phyloP scores from a whole-genome alignment of 2,888 invertebrate species.

The Hypolimnas misippus region DNA sequence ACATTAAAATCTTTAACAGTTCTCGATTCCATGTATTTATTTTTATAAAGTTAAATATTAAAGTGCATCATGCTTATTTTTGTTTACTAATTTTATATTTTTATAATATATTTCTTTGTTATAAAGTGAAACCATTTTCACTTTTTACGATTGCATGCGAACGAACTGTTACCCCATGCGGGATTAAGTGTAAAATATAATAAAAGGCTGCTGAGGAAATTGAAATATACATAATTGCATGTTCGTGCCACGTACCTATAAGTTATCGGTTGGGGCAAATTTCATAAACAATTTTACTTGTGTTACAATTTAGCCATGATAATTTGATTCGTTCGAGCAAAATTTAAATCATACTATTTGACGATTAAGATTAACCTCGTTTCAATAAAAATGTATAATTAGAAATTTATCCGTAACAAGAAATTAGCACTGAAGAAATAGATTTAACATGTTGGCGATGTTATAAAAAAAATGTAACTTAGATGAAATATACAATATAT shows the following conservation, averaged over 20 bases:
- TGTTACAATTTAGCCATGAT: background rate
- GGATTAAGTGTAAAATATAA: constrained; percentile 59
- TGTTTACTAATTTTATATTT: too few relatives aligned
- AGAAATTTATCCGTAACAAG: background rate
- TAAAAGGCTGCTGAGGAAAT: constrained; percentile 49
- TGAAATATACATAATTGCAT: constrained; percentile 43
- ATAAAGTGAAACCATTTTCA: constrained; percentile 71
- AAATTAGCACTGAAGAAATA: background rate
- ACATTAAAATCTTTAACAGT: too few relatives aligned
- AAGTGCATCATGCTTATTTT: too few relatives aligned
- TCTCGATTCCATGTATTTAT: too few relatives aligned
- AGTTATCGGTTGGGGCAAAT: background rate
- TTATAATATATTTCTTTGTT: too few relatives aligned
- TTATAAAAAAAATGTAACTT: too few relatives aligned
- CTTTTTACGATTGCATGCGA: constrained; percentile 75
- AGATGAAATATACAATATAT: too few relatives aligned
- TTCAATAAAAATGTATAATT: too few relatives aligned
- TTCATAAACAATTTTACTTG: constrained; percentile 13
- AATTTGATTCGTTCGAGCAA: background rate
- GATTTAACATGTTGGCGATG: background rate
- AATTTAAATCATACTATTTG: background rate
- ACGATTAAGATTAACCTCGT: background rate
- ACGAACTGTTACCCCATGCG: constrained; percentile 57
- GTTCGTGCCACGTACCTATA: constrained; percentile 19
- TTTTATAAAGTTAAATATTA: too few relatives aligned